Conservation (phyloP, 2,888 invertebrate genomes). For the Imbricaverruca yamaguchii region DNA sequence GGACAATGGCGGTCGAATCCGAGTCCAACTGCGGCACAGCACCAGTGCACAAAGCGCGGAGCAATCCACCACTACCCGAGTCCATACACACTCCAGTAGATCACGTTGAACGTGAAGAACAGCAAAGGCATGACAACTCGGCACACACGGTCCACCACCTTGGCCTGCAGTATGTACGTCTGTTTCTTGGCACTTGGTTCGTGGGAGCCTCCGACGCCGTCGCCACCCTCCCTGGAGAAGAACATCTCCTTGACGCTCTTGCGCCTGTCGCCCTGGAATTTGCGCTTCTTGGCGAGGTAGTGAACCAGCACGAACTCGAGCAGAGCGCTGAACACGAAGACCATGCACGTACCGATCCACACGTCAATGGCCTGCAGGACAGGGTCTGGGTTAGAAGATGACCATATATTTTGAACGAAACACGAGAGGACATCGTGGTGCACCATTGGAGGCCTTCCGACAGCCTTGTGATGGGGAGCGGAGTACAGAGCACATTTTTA, state of each 20-base stretch:
- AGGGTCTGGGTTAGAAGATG: too few relatives aligned
- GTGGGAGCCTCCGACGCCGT: background rate
- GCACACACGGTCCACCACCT: slow-evolving; percentile 75
- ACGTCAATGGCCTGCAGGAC: slow-evolving; percentile 31
- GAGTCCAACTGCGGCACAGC: too few relatives aligned
- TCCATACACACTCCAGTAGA: slow-evolving; percentile 53
- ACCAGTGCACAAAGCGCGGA: too few relatives aligned
- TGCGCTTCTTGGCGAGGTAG: slow-evolving; percentile 32
- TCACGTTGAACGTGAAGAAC: slow-evolving; percentile 68
- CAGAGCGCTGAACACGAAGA: slow-evolving; percentile 33
- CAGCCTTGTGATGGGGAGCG: too few relatives aligned
- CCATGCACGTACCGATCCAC: slow-evolving; percentile 33
- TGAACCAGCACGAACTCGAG: slow-evolving; percentile 32
- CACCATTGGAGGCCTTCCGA: too few relatives aligned
- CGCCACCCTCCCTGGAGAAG: slow-evolving; percentile 12
- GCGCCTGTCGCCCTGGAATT: slow-evolving; percentile 19
- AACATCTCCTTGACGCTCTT: slow-evolving; percentile 21
- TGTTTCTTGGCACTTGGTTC: slow-evolving; percentile 17
- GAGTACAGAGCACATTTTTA: too few relatives aligned
- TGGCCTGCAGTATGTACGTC: slow-evolving; percentile 46
- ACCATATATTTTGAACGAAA: too few relatives aligned
- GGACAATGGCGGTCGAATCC: too few relatives aligned
- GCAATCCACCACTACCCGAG: too few relatives aligned
- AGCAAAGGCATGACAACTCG: slow-evolving; percentile 66
- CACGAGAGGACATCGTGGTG: too few relatives aligned